Evolutionary conservation across 2,797 vertebrate species (phyloP).

Genomic region (Falco naumanni): DNA sequence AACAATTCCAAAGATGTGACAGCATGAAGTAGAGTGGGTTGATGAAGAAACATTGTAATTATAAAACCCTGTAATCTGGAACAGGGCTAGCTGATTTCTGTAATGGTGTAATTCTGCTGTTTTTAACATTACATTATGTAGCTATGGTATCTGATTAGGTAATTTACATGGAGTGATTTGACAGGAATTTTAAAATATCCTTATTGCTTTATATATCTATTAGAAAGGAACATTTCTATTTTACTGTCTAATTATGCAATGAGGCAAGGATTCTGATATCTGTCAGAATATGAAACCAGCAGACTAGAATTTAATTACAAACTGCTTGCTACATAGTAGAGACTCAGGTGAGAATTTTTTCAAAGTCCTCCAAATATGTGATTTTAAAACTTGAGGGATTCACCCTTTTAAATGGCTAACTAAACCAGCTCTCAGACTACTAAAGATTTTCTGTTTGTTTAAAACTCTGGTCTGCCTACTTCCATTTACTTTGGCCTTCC

Average conservation of each 20-base stretch:
- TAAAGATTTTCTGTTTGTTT: neutral
- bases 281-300: slow-evolving; percentile 10
- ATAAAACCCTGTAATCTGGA: slow-evolving; percentile 40
- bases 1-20: neutral
- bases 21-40: slow-evolving; percentile 15
- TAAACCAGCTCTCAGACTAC: neutral
- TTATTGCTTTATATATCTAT: slow-evolving; percentile 25
- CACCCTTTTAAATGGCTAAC: neutral
- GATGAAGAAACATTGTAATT: slow-evolving; percentile 46
- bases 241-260: slow-evolving; percentile 30
- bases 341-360: neutral
- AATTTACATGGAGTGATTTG: slow-evolving; percentile 56
- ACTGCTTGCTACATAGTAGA: neutral
- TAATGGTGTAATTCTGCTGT: slow-evolving; percentile 24
- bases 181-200: slow-evolving; percentile 56
- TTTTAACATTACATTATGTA: slow-evolving; percentile 60
- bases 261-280: neutral
- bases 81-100: slow-evolving; percentile 29
- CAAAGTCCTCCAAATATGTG: neutral
- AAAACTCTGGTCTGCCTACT: neutral
- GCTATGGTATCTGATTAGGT: slow-evolving; percentile 53
- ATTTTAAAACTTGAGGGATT: neutral
- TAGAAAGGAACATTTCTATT: slow-evolving; percentile 45
- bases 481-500: neutral
- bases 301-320: slow-evolving; percentile 32